phyloP scores from a whole-genome alignment of 2,888 invertebrate genomes.

The Drosophila paramelanica region DNA sequence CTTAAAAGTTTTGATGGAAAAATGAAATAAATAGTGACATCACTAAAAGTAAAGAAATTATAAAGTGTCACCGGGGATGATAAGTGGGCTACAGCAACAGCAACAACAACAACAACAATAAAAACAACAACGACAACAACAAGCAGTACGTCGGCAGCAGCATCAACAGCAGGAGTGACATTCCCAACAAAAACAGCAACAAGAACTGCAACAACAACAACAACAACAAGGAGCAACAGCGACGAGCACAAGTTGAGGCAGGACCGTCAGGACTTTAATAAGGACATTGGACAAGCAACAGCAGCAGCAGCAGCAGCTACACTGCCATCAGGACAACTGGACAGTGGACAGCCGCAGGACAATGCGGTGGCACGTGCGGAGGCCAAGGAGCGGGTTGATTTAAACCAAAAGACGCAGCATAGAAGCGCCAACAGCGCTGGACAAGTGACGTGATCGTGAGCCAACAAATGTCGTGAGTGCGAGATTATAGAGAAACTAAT shows the following conservation, averaged over 20 bases:
- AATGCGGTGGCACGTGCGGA: slow-evolving; percentile 62
- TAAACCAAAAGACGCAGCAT: slow-evolving; percentile 54
- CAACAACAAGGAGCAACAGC: slow-evolving; percentile 36
- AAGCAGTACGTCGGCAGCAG: slow-evolving; percentile 60
- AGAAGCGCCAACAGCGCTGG: slow-evolving; percentile 36
- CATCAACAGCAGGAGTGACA: slow-evolving; percentile 72
- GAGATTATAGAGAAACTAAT: neutral
- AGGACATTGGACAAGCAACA: slow-evolving; percentile 75
- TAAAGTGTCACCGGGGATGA: slow-evolving; percentile 85
- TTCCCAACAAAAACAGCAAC: slow-evolving; percentile 64
- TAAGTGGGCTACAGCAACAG: slow-evolving; percentile 82
- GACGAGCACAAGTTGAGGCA: slow-evolving; percentile 73
- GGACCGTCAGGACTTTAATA: slow-evolving; percentile 76
- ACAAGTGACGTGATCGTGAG: slow-evolving; percentile 19
- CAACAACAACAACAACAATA: slow-evolving; percentile 59
- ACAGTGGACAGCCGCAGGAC: slow-evolving; percentile 42
- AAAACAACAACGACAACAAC: slow-evolving; percentile 50
- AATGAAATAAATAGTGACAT: slow-evolving; percentile 85
- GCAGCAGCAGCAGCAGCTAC: slow-evolving; percentile 36
- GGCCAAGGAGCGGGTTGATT: slow-evolving; percentile 59
- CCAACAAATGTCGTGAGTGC: slow-evolving; percentile 6
- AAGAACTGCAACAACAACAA: slow-evolving; percentile 35
- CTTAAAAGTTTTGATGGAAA: slow-evolving; percentile 84
- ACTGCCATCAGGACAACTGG: slow-evolving; percentile 41
- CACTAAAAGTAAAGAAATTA: slow-evolving; percentile 85